A percentile compares a stretch with the other conserved stretches of the same genome.
Conservation (phyloP, 2,797 vertebrate genomes). For the Platyrinchus mystaceus region DNA sequence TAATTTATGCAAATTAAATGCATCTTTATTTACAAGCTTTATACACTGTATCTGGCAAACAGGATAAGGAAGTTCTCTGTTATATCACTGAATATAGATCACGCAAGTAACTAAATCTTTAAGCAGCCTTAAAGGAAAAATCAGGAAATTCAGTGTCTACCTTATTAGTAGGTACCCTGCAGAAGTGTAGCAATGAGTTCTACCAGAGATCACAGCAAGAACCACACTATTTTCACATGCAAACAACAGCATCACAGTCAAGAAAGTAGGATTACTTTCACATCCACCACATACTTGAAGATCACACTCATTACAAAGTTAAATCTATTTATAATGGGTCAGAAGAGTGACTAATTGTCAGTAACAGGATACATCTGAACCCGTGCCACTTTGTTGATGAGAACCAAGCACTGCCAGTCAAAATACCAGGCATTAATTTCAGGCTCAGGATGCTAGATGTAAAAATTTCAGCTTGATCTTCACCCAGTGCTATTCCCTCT, state of each 20-base stretch:
- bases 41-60: neutral
- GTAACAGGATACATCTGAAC: neutral
- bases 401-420: neutral
- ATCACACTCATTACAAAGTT: neutral
- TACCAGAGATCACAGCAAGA: neutral
- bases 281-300: neutral
- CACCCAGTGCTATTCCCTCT: neutral
- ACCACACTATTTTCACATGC: neutral
- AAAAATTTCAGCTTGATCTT: neutral
- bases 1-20: conserved; percentile 27
- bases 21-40: conserved; percentile 10
- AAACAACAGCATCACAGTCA: neutral
- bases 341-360: neutral
- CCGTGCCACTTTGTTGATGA: neutral
- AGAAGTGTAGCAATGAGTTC: neutral
- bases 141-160: neutral
- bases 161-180: neutral
- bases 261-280: neutral
- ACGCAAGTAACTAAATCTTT: neutral
- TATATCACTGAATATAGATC: neutral
- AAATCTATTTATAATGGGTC: neutral
- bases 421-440: neutral
- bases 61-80: neutral
- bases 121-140: neutral
- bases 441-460: neutral